Evolutionary conservation across 92 coral and sea anemone genomes (phyloP).

Genomic region (Isaurus tuberculatus): DNA sequence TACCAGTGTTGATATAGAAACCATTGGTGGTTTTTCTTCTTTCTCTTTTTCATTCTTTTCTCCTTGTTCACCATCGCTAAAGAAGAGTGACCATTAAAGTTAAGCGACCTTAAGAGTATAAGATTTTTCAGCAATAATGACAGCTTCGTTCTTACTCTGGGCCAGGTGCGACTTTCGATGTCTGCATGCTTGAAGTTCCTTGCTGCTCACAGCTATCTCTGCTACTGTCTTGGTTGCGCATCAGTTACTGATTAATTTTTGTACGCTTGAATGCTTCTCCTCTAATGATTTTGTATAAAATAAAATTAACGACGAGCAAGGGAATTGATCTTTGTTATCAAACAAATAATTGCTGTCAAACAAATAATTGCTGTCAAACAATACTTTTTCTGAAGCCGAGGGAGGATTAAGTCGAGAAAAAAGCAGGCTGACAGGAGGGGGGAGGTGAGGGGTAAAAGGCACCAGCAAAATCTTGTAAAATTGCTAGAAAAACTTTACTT

Average conservation of each 20-base stretch:
- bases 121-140: not conserved
- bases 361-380: no score
- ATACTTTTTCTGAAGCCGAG: not conserved
- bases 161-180: constrained; percentile 7
- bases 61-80: constrained; percentile 16
- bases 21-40: constrained; percentile 19
- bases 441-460: not conserved
- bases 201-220: not conserved
- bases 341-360: no score
- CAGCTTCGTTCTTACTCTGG: not conserved
- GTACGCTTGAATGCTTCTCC: not conserved
- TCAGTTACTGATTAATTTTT: not conserved
- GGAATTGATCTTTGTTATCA: not conserved
- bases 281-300: not conserved
- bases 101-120: not conserved
- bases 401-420: not conserved
- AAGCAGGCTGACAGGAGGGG: not conserved
- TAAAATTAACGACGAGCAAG: not conserved
- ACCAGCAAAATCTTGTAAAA: no score
- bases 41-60: constrained; percentile 4
- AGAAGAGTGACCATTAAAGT: no score
- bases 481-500: no score
- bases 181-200: not conserved
- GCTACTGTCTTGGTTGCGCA: not conserved
- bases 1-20: constrained; percentile 38